A percentile compares a stretch with the other conserved stretches of the same genome.
Evolutionary conservation across 2,797 vertebrate species (phyloP).

Genomic region (Macrochelys suwanniensis): DNA sequence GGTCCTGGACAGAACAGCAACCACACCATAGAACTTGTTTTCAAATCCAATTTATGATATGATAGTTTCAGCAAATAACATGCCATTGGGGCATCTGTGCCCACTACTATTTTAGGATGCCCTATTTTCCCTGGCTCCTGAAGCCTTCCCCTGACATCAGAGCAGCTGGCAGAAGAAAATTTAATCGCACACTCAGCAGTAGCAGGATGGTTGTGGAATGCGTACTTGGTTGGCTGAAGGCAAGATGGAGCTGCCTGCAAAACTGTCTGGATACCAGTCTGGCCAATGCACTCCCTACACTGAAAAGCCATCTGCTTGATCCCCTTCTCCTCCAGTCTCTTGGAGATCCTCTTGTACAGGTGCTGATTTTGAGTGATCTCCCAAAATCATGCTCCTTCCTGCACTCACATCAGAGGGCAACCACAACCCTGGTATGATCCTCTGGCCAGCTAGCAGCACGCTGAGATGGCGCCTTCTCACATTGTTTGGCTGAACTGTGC

Average conservation of each 20-base stretch:
- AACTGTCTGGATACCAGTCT: not conserved
- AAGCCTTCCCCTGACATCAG: not conserved
- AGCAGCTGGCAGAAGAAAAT: not conserved
- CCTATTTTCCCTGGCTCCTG: not conserved
- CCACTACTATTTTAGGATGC: not conserved
- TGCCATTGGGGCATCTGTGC: conserved; percentile 29
- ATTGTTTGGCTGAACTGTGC: no score
- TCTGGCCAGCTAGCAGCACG: no score
- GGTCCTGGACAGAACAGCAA: conserved; percentile 5
- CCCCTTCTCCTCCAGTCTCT: no score
- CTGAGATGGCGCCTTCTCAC: no score
- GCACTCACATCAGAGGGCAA: no score
- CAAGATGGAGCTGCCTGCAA: not conserved
- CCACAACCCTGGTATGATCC: no score
- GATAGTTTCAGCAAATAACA: conserved; percentile 46
- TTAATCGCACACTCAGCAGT: not conserved
- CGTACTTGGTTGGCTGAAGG: not conserved
- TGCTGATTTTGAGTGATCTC: no score
- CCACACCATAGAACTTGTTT: conserved; percentile 29
- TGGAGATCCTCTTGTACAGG: no score
- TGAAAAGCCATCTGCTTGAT: no score
- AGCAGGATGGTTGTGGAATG: not conserved
- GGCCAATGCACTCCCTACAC: no score
- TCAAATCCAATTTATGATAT: conserved; percentile 50
- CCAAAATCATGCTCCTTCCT: no score